Base-by-base conservation (phyloP, 1,140 invertebrate genomes). In the Teleopsis dalmanni region DNA sequence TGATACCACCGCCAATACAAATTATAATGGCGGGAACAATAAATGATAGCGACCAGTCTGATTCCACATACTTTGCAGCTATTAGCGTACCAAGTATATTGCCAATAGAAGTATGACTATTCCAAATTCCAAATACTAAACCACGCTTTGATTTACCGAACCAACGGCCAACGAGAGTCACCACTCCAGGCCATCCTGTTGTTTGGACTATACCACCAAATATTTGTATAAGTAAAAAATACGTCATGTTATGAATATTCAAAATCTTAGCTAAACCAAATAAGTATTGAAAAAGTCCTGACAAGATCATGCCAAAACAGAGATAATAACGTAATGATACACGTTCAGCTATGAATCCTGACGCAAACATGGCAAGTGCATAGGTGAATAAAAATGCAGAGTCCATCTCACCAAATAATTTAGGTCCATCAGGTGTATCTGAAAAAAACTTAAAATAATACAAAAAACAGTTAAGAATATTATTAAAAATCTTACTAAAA, bases 111-210 rank as follows among this genome's bases (percentile, higher is more conserved):
- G 94, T 96, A 58, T 98, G 94, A 2, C 93, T 94, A 73, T 98
- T 98, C 94, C 80, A 98, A 11, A 97, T 78, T 11, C 95, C 95
- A 73, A 97, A 96, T 53, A 97, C 93, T 7, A 97, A 73, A 18
- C 95, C 94, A 68, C 83, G 76, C 68, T 91, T 92, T 16, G 82
- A 80, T 72, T 89, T 93, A 1, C 92, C 93, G 75, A 93, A 96
- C 95, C 95, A 98, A 63, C 96, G 93, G 10, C 88, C 89, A 18
- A 98, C 82, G 9, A 90, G 83, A 10, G 93, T 84, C 0, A 98
- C 92, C 0, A 96, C 94, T 38, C 91, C 90, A 1, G 94, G 77
- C 77, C 77, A 79, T 2, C 91, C 94, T 14, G 91, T 88, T 0
- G 91, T 91, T 76, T 97, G 92, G 22, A 86, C 81, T 26, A 94